These are phyloP conservation scores for Sinhomidia bicolor DNA, from an alignment of 2,888 invertebrate species.

Conservation along the genomic window DNA sequence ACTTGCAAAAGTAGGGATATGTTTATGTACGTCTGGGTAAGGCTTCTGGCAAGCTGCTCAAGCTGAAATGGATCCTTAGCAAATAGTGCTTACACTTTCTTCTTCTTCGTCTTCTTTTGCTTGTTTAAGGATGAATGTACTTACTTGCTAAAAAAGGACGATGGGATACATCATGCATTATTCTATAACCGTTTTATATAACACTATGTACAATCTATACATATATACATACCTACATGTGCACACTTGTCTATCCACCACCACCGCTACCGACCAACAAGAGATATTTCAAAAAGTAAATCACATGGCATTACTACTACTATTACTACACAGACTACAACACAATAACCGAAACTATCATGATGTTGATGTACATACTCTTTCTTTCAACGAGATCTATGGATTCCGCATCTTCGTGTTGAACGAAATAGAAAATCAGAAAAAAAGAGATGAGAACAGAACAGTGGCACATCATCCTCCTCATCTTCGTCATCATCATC, in stretches of 20 bases:
- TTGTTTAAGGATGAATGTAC: constrained; percentile 65
- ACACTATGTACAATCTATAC: not conserved
- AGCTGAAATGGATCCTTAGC: constrained; percentile 67
- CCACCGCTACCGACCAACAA: not conserved
- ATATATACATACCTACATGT: too few relatives aligned
- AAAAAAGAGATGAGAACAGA: constrained; percentile 54
- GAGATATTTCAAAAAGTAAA: constrained; percentile 58
- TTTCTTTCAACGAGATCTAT: constrained; percentile 40
- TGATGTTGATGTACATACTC: constrained; percentile 50
- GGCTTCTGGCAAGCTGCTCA: constrained; percentile 56
- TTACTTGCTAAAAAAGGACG: constrained; percentile 30
- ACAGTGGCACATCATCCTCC: constrained; percentile 57
- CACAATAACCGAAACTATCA: constrained; percentile 41
- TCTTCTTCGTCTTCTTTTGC: constrained; percentile 37
- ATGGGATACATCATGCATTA: constrained; percentile 12
- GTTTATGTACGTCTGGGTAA: constrained; percentile 57
- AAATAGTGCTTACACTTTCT: constrained; percentile 55
- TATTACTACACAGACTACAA: constrained; percentile 27
- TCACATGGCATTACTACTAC: constrained; percentile 54
- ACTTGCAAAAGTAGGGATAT: constrained; percentile 61
- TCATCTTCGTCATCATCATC: constrained; percentile 60
- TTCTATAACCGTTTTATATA: not conserved
- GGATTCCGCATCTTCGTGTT: constrained; percentile 34
- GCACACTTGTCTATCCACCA: too few relatives aligned
- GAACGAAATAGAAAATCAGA: constrained; percentile 62